Percentiles rank a stretch among this genome's conserved stretches.
Evolutionary conservation across 1,140 invertebrate genomes (phyloP).

Genomic region (Magallana ariakensis): DNA sequence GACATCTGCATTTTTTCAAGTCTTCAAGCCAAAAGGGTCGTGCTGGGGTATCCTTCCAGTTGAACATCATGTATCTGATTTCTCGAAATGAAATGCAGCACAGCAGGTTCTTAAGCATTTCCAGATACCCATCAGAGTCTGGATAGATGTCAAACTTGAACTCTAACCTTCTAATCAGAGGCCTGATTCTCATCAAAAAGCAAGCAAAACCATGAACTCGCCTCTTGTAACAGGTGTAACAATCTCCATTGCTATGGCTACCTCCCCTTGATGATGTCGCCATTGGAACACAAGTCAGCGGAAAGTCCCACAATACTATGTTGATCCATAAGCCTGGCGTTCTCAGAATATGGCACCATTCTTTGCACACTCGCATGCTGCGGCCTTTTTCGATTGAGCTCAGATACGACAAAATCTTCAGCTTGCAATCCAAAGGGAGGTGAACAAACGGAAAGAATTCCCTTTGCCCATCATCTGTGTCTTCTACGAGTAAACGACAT

Average conservation of each 20-base stretch:
- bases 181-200: constrained; percentile 64
- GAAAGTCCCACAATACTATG: constrained; percentile 71
- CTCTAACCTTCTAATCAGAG: constrained; percentile 69
- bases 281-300: constrained; percentile 64
- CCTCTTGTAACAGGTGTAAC: constrained; percentile 71
- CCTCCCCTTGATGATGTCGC: constrained; percentile 53
- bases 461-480: neutral
- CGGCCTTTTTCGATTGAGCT: constrained; percentile 70
- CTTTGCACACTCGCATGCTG: constrained; percentile 66
- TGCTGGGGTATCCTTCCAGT: constrained; percentile 77
- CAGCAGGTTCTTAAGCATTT: constrained; percentile 68
- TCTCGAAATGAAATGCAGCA: constrained; percentile 60
- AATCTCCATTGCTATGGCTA: constrained; percentile 54
- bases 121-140: constrained; percentile 67
- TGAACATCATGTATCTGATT: constrained; percentile 70
- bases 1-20: constrained; percentile 49
- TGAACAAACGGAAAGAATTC: constrained; percentile 70
- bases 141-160: constrained; percentile 77
- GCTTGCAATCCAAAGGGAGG: constrained; percentile 73
- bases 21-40: constrained; percentile 71
- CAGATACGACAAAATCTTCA: constrained; percentile 75
- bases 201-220: constrained; percentile 68
- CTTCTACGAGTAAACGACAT: neutral
- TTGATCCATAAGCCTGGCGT: constrained; percentile 71
- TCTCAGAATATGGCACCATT: constrained; percentile 70